Percentiles rank a stretch among this genome's conserved stretches.
Evolutionary conservation across 2,888 invertebrate genomes (phyloP).

Genomic region (Tromatobia lineatoria): DNA sequence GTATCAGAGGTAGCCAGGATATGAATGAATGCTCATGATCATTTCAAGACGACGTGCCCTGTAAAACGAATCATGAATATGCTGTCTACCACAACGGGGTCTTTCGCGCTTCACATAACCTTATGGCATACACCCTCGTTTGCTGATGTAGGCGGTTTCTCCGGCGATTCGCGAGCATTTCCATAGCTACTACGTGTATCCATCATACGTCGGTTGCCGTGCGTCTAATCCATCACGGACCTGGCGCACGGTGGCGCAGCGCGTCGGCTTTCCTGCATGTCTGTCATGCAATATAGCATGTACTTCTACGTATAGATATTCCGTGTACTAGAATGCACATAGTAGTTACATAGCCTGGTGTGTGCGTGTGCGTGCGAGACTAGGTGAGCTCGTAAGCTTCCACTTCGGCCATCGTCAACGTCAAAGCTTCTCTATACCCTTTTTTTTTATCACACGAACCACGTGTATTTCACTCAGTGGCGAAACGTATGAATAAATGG

Average conservation of each 20-base stretch:
- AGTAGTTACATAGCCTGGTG: background rate
- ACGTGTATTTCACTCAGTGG: slow-evolving; percentile 8
- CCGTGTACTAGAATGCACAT: background rate
- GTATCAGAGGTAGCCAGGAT: slow-evolving; percentile 5
- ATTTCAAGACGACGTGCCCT: slow-evolving; percentile 7
- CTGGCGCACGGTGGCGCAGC: slow-evolving; percentile 47
- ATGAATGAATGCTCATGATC: slow-evolving; percentile 24
- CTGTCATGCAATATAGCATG: slow-evolving; percentile 27
- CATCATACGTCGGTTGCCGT: slow-evolving; percentile 76
- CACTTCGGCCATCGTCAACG: slow-evolving; percentile 55
- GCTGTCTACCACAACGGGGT: background rate
- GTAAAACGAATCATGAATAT: background rate
- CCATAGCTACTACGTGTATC: slow-evolving; percentile 70
- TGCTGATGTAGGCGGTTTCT: slow-evolving; percentile 57
- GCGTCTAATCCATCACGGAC: slow-evolving; percentile 79
- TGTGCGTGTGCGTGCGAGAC: background rate
- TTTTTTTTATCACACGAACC: slow-evolving; percentile 33
- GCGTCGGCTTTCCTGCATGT: slow-evolving; percentile 46
- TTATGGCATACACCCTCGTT: slow-evolving; percentile 26
- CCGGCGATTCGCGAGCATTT: slow-evolving; percentile 53
- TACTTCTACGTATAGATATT: slow-evolving; percentile 2
- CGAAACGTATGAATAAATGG: slow-evolving; percentile 32
- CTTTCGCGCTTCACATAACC: background rate
- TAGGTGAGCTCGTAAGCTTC: slow-evolving; percentile 10
- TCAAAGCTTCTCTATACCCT: slow-evolving; percentile 40